Base-by-base conservation (phyloP, 2,113 vertebrate species). In the Lampris incognitus region DNA sequence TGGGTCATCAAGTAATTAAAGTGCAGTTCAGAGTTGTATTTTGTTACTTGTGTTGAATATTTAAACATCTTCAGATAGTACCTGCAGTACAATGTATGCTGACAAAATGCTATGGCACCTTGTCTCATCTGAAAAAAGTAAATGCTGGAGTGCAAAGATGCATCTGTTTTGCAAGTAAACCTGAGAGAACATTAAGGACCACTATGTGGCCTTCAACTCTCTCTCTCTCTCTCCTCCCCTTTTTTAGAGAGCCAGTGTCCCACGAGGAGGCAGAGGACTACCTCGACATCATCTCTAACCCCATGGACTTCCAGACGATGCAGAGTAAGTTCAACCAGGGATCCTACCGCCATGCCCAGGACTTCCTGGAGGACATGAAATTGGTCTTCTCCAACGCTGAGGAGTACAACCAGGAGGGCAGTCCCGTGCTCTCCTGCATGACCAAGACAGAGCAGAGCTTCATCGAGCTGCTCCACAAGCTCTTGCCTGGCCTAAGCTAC, bases 251-350 rank as follows among this genome's bases (percentile, higher is more conserved):
- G 94, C 97, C 98, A 0, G 97, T 98, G 83, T 98, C 96, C 8
- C 74, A 87, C 0, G 97, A 98, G 0, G 97, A 98, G 87, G 97
- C 97, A 0, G 97, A 98, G 87, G 96, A 97, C 91, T 99, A 99
- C 90, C 93, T 95, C 49, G 97, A 98, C 39, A 93, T 99, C 62
- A 96, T 99, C 87, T 91, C 94, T 66, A 94, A 89, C 69, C 97
- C 98, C 44, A 98, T 99, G 97, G 97, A 99, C 92, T 97, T 99
- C 86, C 95, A 96, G 94, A 98, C 96, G 1, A 98, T 99, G 94
- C 95, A 95, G 92, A 94, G 87, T 81, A 99, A 99, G 84, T 97
- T 96, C 61, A 94, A 93, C 5, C 95, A 95, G 2, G 93, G 95
- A 54, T 84, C 65, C 51, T 99, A 99, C 85, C 96, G 95, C 50